Conservation (phyloP, 2,888 invertebrate genomes). For the Hirtodrosophila confusa region DNA sequence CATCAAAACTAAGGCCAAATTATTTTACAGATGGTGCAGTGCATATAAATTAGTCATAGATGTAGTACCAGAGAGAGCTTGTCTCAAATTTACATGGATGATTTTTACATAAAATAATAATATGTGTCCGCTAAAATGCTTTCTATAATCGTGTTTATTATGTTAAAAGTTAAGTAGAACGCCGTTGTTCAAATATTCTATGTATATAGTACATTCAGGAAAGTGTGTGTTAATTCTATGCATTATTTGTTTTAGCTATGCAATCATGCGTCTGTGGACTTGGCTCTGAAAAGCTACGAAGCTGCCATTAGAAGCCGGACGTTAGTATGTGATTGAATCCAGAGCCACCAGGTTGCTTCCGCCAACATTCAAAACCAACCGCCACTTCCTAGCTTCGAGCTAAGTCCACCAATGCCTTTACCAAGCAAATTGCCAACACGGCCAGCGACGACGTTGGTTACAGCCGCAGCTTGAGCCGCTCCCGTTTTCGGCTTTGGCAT, state of each 20-base stretch:
- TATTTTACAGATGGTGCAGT: constrained; percentile 3
- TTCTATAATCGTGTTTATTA: constrained; percentile 4
- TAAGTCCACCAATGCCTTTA: constrained; percentile 94
- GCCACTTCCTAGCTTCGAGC: constrained; percentile 94
- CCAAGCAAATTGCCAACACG: constrained; percentile 95
- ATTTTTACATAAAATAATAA: constrained; percentile 14
- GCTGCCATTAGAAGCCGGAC: constrained; percentile 29
- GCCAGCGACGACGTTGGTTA: constrained; percentile 87
- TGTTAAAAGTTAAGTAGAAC: background rate
- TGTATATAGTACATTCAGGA: background rate
- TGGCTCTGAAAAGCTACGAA: constrained; percentile 49
- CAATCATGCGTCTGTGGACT: constrained; percentile 35
- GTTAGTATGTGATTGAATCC: constrained; percentile 10
- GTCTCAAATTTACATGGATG: constrained; percentile 13
- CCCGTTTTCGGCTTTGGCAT: constrained; percentile 81
- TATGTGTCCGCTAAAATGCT: background rate
- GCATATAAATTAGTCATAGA: background rate
- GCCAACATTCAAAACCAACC: constrained; percentile 90
- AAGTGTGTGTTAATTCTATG: background rate
- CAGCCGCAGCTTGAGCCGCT: constrained; percentile 82
- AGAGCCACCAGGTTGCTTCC: background rate
- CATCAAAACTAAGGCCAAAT: constrained; percentile 9
- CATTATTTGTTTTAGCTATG: constrained; percentile 12
- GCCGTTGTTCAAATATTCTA: background rate
- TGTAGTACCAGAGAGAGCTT: constrained; percentile 13